Base-by-base conservation (phyloP, 2,797 vertebrate species). In the Sebastes steindachneri region DNA sequence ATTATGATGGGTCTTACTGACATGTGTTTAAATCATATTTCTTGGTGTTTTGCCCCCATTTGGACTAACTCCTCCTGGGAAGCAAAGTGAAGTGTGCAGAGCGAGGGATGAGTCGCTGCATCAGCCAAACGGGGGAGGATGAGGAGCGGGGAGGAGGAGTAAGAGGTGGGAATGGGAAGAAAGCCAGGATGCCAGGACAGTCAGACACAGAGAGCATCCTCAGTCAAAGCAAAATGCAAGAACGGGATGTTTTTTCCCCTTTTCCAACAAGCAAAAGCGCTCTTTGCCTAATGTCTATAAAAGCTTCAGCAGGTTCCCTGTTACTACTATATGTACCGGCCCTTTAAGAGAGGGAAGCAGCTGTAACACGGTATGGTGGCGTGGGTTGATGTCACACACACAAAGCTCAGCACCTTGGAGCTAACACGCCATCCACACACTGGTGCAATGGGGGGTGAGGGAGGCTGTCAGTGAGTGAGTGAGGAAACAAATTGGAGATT, bases 151-250 rank as follows among this genome's bases (percentile, higher is more conserved):
- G 65, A 64, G 57, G 64, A 66, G 54, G 68, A n/a, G 15, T 7
- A 25, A 69, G 83, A 79, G 70, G 81, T 67, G 82, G 86, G 82
- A 68, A 80, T 75, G 72, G 83, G 83, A 1, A 51, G 77, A 60
- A 71, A 89, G 92, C 90, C 91, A 92, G 85, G 86, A 92, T 87
- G 91, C 86, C 9, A 7, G 77, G 78, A 86, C 54, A 83, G 83
- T 89, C 72, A 74, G 53, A 88, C 82, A 89, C 70, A 86, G 80
- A 84, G 33, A 84, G 91, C 91, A 93, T 92, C 91, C 86, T 92
- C 86, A 59, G 69, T 90, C 82, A 84, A 79, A 85, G 83, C 68
- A 84, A 76, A 77, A 86, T 66, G 86, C 58, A 67, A 74, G 12
- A 77, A 71, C 45, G 45, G 66, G 64, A 78, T 66, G 55, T 71